Conservation (phyloP, 2,113 vertebrate species). For the Varanus salvator region DNA sequence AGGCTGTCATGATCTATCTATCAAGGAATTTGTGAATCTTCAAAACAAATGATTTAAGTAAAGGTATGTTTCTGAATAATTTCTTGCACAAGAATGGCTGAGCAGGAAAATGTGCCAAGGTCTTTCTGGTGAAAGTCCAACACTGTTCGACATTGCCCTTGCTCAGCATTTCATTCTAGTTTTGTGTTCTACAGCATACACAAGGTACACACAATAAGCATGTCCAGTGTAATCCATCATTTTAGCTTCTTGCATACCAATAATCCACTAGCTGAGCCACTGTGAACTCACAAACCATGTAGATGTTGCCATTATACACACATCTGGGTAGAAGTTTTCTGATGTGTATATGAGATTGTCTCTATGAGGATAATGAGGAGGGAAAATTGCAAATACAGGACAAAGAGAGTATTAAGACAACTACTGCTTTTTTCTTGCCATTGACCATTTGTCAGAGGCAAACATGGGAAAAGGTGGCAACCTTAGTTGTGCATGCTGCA, state of each 20-base stretch:
- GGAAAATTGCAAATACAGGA: neutral
- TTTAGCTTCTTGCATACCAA: neutral
- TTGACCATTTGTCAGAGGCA: constrained; percentile 21
- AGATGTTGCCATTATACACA: neutral
- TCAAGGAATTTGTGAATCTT: neutral
- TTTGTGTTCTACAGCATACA: neutral
- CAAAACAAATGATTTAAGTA: neutral
- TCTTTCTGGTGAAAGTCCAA: neutral
- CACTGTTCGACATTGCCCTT: too few relatives aligned
- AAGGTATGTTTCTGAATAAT: neutral
- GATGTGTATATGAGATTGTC: neutral
- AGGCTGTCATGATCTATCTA: neutral
- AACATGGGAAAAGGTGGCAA: neutral
- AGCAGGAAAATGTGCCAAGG: neutral
- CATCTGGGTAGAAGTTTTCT: neutral
- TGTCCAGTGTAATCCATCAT: neutral
- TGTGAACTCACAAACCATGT: neutral
- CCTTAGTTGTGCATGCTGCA: neutral
- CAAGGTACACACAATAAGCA: neutral
- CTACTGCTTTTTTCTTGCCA: constrained; percentile 9
- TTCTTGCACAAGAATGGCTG: neutral
- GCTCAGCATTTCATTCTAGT: neutral
- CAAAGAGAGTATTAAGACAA: neutral
- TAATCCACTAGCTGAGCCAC: neutral
- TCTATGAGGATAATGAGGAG: neutral